A percentile compares a stretch with the other conserved stretches of the same genome.
Conservation (phyloP, 2,113 vertebrate species). For the Eulemur macaco region DNA sequence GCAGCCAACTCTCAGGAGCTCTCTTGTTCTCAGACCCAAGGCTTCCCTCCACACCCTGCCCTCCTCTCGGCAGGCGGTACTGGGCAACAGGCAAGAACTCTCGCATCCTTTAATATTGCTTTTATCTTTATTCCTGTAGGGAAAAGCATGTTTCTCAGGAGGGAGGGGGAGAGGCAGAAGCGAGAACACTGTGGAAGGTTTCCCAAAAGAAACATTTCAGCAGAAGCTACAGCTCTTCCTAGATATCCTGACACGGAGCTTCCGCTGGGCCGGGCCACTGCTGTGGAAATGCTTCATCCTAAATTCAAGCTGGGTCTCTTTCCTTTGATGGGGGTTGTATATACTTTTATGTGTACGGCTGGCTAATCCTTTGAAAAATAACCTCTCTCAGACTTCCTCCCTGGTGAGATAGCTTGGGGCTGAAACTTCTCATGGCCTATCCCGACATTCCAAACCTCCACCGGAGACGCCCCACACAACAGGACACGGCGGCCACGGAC, state of each 20-base stretch:
- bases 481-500: neutral
- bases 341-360: neutral
- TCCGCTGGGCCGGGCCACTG: neutral
- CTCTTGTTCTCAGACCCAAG: neutral
- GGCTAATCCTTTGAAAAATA: constrained; percentile 27
- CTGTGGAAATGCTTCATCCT: neutral
- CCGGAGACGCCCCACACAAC: neutral
- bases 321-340: neutral
- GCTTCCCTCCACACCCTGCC: too few relatives aligned
- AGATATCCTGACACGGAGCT: neutral
- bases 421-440: constrained; percentile 20
- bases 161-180: neutral
- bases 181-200: neutral
- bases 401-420: neutral
- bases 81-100: neutral
- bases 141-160: neutral
- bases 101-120: too few relatives aligned
- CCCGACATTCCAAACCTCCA: constrained; percentile 11
- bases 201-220: neutral
- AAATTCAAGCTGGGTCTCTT: neutral
- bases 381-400: constrained; percentile 25
- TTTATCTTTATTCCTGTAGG: neutral
- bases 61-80: neutral
- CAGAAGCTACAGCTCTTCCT: neutral
- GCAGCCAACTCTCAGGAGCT: neutral